Base-by-base conservation (phyloP, 2,797 vertebrate species). In the Betta splendens region DNA sequence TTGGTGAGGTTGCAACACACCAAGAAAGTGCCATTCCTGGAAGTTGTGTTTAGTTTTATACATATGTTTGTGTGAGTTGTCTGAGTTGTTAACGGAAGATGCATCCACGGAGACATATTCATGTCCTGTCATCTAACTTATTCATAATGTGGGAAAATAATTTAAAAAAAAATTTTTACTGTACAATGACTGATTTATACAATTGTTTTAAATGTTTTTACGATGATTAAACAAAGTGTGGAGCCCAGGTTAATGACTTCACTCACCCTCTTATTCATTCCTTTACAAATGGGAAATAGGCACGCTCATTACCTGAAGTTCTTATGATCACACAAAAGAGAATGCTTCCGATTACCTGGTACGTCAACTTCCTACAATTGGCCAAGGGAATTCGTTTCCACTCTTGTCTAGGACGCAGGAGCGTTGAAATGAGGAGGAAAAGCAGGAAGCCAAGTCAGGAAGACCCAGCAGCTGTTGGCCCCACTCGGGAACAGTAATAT, bases 381-480 rank as follows among this genome's bases (percentile, higher is more conserved):
- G 13, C 58, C 51, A 29, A 49, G 15, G 45, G 56, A 62, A 79
- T 66, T 60, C 4, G 51, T 65, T 59, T 54, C 43, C 11, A 43
- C 56, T 50, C 29, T 11, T 31, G 13, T 23, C 36, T 42, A 32
- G 37, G 36, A 52, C 29, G 20, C 0, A 0, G 63, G 37, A 64
- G 66, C 48, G 39, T 39, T 52, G 47, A 54, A 37, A 48, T 67
- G 45, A 77, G 42, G 42, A 69, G 85, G 79, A 89, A 81, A 65
- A 11, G 9, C 54, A 45, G 71, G 79, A 72, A 75, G 72, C 65
- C 55, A 72, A 80, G 58, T 66, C 69, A 62, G 77, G 85, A 87
- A 91, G 70, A 69, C 73, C 68, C 52, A 9, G 58, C 82, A 85
- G 79, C 83, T 77, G 66, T 69, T n/a, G 32, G 65, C 52, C 32